phyloP scores from a whole-genome alignment of 2,888 invertebrate species.

The Aleiodes testaceus region DNA sequence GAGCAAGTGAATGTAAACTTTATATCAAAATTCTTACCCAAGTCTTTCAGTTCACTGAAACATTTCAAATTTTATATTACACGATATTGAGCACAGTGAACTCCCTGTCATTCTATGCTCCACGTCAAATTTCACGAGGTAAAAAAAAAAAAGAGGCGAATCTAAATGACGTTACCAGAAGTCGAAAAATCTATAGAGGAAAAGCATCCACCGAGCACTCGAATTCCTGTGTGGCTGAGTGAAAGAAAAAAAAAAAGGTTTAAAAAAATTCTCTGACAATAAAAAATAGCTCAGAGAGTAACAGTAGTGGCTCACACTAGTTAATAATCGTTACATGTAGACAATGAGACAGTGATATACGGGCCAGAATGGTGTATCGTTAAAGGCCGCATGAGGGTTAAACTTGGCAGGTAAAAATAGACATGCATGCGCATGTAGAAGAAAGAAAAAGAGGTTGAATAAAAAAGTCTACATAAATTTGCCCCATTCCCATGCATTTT shows the following conservation, averaged over 20 bases:
- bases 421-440: conserved; percentile 1
- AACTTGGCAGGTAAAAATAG: conserved; percentile 6
- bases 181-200: background rate
- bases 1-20: no score
- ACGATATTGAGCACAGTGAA: no score
- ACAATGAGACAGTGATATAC: conserved; percentile 51
- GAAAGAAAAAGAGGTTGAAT: background rate
- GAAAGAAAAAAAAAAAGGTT: background rate
- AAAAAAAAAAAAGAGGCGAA: no score
- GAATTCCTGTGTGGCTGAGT: background rate
- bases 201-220: background rate
- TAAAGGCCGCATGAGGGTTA: conserved; percentile 5
- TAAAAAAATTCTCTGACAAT: conserved; percentile 8
- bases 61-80: no score
- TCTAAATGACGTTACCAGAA: no score
- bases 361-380: conserved; percentile 15
- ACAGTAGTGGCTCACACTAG: conserved; percentile 42
- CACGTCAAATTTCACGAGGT: no score
- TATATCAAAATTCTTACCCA: no score
- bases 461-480: background rate
- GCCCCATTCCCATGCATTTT: background rate
- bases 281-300: background rate
- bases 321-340: conserved; percentile 58
- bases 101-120: no score
- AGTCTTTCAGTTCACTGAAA: no score